These are phyloP conservation scores for Pimpla rufipes DNA, from an alignment of 2,888 invertebrate species.

Conservation along the genomic window DNA sequence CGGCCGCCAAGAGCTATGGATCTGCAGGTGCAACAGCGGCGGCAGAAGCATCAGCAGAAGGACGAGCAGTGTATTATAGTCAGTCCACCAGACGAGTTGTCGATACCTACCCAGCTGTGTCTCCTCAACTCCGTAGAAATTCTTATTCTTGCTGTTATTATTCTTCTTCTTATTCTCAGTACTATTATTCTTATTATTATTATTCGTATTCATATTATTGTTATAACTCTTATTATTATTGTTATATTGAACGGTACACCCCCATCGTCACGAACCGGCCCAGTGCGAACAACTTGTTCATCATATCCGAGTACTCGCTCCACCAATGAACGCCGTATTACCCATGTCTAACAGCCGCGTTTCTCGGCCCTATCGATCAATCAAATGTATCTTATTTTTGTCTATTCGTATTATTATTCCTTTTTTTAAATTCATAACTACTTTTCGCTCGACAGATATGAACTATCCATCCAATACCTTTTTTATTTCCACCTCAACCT, in stretches of 20 bases:
- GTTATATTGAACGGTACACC: conserved; percentile 29
- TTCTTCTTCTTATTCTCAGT: too few species aligned
- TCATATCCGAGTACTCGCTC: conserved; percentile 46
- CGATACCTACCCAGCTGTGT: conserved; percentile 74
- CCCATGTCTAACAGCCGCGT: neutral
- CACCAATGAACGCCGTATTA: conserved; percentile 8
- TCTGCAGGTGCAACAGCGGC: conserved; percentile 55
- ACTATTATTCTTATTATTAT: conserved; percentile 9
- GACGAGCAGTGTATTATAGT: conserved; percentile 72
- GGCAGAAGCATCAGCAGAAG: conserved; percentile 50
- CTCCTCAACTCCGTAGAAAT: conserved; percentile 46
- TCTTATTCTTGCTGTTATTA: conserved; percentile 10
- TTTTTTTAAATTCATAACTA: neutral
- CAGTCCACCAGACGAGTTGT: conserved; percentile 85
- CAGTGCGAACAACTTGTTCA: conserved; percentile 65
- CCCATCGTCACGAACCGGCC: conserved; percentile 23
- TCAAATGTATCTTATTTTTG: conserved; percentile 14
- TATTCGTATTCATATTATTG: conserved; percentile 12
- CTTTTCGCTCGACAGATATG: conserved; percentile 11
- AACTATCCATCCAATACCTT: conserved; percentile 17
- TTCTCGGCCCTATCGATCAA: conserved; percentile 21
- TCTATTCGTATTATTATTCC: neutral
- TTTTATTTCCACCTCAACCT: conserved; percentile 10
- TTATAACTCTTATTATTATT: conserved; percentile 25
- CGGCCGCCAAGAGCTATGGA: conserved; percentile 48